These are phyloP conservation scores for Drosophila pandora DNA, from an alignment of 1,140 invertebrate genomes.

Conservation along the genomic window DNA sequence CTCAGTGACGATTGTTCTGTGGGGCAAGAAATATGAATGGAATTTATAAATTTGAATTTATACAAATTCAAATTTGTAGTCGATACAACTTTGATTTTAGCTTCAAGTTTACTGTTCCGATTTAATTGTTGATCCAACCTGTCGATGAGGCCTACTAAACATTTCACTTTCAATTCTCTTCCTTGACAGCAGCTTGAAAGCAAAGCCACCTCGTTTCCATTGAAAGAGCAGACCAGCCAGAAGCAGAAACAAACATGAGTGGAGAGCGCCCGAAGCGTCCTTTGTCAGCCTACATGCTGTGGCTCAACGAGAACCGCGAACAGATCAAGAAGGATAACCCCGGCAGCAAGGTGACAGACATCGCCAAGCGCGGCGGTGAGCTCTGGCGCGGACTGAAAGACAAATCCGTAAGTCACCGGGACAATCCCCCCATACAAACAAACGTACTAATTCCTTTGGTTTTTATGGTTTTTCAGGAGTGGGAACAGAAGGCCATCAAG, in stretches of 20 bases:
- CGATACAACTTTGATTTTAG: background rate
- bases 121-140: too few species aligned
- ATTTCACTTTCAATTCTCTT: background rate
- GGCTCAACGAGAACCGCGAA: constrained; percentile 92
- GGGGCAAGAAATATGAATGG: background rate
- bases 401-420: constrained; percentile 65
- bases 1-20: background rate
- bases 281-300: constrained; percentile 93
- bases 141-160: background rate
- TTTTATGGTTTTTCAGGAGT: constrained; percentile 87
- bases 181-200: constrained; percentile 21
- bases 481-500: constrained; percentile 93
- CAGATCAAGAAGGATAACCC: constrained; percentile 92
- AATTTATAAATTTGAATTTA: background rate
- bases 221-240: constrained; percentile 1
- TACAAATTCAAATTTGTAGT: too few species aligned
- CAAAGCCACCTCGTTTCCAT: background rate
- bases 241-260: constrained; percentile 86
- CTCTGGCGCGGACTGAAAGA: constrained; percentile 89
- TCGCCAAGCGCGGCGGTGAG: constrained; percentile 94
- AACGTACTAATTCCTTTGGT: background rate
- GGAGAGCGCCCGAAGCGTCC: constrained; percentile 94
- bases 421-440: background rate
- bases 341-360: constrained; percentile 91
- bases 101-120: background rate